Percentiles rank a stretch among this genome's conserved stretches.
phyloP scores from a whole-genome alignment of 1,140 invertebrate genomes.

The Drosophila melanica region DNA sequence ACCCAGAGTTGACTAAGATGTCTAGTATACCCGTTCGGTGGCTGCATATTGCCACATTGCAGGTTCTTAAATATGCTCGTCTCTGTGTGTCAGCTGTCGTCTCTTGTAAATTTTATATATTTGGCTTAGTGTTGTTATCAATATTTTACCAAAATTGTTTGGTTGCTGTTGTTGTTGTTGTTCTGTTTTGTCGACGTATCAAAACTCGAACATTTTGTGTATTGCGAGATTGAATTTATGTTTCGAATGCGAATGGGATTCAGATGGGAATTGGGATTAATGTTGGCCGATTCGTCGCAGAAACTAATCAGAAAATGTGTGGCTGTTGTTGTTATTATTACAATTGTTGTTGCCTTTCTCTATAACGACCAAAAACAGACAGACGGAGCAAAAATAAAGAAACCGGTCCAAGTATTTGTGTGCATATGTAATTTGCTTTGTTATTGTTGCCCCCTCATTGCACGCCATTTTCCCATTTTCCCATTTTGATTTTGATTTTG shows the following conservation, averaged over 20 bases:
- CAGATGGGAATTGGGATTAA: constrained; percentile 35
- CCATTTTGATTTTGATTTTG: constrained; percentile 30
- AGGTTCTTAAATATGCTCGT: constrained; percentile 16
- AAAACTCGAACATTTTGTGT: constrained; percentile 4
- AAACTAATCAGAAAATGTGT: constrained; percentile 79
- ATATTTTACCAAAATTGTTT: constrained; percentile 9
- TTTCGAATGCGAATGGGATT: constrained; percentile 14
- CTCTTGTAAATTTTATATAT: constrained; percentile 51
- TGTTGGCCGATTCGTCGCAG: constrained; percentile 42
- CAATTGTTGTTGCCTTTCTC: constrained; percentile 56
- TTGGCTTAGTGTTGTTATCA: constrained; percentile 41
- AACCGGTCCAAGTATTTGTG: constrained; percentile 52
- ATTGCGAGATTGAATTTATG: constrained; percentile 24
- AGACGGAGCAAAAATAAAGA: constrained; percentile 1
- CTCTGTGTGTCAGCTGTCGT: constrained; percentile 42
- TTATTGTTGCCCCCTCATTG: constrained; percentile 65
- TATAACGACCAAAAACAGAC: constrained; percentile 36
- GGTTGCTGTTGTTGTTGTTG: constrained; percentile 7
- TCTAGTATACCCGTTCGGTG: background rate
- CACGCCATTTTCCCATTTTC: constrained; percentile 32
- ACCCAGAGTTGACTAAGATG: background rate
- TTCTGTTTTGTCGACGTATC: constrained; percentile 29
- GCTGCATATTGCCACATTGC: background rate
- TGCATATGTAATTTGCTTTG: constrained; percentile 79
- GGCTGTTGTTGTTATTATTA: constrained; percentile 40